A percentile compares a stretch with the other conserved stretches of the same genome.
Conservation (phyloP, 2,888 invertebrate species). For the Nyleta sp. region DNA sequence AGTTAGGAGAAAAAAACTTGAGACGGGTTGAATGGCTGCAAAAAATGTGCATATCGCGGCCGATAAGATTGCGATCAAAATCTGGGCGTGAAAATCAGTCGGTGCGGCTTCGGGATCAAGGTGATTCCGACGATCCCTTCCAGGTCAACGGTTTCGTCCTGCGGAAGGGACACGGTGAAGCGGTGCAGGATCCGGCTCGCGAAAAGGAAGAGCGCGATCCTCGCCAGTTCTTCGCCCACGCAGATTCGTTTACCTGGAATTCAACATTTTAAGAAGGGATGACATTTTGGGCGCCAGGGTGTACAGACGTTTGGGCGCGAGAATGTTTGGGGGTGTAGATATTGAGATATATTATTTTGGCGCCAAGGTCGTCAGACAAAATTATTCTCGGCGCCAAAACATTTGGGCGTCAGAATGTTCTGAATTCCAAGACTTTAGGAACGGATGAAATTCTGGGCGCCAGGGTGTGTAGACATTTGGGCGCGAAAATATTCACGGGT, state of each 20-base stretch:
- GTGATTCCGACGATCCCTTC: slow-evolving; percentile 90
- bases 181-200: slow-evolving; percentile 86
- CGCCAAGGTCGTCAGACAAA: no score
- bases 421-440: no score
- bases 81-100: slow-evolving; percentile 80
- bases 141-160: slow-evolving; percentile 84
- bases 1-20: not conserved
- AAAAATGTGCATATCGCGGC: slow-evolving; percentile 1
- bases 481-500: no score
- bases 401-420: no score
- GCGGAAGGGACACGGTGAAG: slow-evolving; percentile 82
- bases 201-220: slow-evolving; percentile 87
- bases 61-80: slow-evolving; percentile 34
- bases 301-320: no score
- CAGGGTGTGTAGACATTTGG: no score
- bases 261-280: no score
- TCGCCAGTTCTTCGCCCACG: slow-evolving; percentile 92
- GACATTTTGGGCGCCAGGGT: no score
- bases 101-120: slow-evolving; percentile 86
- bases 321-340: no score
- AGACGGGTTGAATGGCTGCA: slow-evolving; percentile 16
- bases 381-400: no score
- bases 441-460: no score
- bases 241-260: slow-evolving; percentile 91
- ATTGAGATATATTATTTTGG: no score